Percentiles rank a stretch among this genome's conserved stretches.
These are phyloP conservation scores for Capitella teleta DNA, from an alignment of 1,140 invertebrate genomes.

Conservation along the genomic window DNA sequence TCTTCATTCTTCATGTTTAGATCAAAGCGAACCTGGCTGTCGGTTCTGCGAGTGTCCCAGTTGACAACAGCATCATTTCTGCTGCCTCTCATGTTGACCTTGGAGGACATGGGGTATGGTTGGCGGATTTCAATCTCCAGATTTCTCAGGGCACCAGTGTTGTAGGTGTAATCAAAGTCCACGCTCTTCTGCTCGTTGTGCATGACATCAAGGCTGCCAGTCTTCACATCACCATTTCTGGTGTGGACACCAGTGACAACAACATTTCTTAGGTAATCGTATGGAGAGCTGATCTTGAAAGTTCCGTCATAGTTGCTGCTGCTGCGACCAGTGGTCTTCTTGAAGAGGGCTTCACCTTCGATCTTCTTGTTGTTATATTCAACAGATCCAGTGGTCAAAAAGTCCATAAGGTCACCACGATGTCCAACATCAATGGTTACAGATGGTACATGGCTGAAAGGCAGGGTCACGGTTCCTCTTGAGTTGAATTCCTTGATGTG, in stretches of 20 bases:
- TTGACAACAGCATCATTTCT: conserved; percentile 21
- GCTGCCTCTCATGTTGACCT: neutral
- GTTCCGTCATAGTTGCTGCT: conserved; percentile 15
- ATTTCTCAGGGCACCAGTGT: neutral
- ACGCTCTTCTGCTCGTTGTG: conserved; percentile 15
- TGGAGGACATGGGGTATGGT: conserved; percentile 7
- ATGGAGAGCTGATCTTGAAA: conserved; percentile 16
- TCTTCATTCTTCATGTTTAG: conserved; percentile 9
- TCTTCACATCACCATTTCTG: conserved; percentile 6
- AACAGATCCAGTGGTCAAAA: neutral
- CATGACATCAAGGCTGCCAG: conserved; percentile 18
- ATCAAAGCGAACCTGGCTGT: conserved; percentile 9
- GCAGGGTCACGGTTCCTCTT: neutral
- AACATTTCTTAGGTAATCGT: conserved; percentile 15
- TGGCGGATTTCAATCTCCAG: conserved; percentile 3
- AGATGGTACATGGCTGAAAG: neutral
- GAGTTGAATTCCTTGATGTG: neutral
- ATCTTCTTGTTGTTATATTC: conserved; percentile 7
- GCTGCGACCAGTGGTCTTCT: conserved; percentile 5
- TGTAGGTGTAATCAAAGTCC: conserved; percentile 13
- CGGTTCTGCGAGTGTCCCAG: conserved; percentile 5
- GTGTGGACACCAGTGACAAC: conserved; percentile 9
- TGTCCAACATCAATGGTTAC: neutral
- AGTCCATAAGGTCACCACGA: conserved; percentile 8
- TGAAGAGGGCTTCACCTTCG: conserved; percentile 3